Evolutionary conservation across 2,797 vertebrate species (phyloP), one percentile per base, ranked within the genome.

Genomic region (Aldrovandia affinis): DNA sequence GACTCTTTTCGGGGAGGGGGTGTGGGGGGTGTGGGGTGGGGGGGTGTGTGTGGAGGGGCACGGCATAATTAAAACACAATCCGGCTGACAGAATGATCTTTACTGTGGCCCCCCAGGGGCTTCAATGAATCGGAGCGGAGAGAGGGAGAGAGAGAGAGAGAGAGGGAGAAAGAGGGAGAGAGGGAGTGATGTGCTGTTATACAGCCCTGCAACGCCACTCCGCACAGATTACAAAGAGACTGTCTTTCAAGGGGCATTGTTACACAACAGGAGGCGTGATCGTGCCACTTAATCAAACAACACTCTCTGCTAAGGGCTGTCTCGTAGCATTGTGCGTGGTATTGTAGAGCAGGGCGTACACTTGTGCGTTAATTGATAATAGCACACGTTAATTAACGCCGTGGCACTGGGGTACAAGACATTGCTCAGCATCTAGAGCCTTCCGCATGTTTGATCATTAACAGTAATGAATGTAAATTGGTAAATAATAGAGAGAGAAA

Each of bases 21-120:
- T 42, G 78, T 6, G 44, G 47, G 47, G 47, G 47, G 47, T 52
- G 42, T 65, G 4, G 22, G 10, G 55, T 30, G 25, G 55, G 52
- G 28, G 36, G 47, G 83, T 5, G 44, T 20, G 28, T 28, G 47
- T 10, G 59, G 12, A 39, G 83, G 77, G 75, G 91, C 90, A 87
- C 86, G 88, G 90, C 91, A 88, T 92, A 87, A 90, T 94, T 94
- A 93, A 94, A 93, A 91, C 86, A 86, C 90, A 89, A 93, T 93
- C 91, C 88, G 86, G 93, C 92, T 91, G 87, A 88, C 85, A 77
- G 86, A 88, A 88, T 68, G 81, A 89, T 88, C 88, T 91, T 85
- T 86, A 86, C 86, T 59, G 68, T 86, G 86, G 84, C 80, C 86
- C 90, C 85, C 89, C 73, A 25, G 33, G 28, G 85, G 87, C 88